Evolutionary conservation across 30 jellyfish, hydroid and myxozoan species (phyloP), one percentile per base, ranked within the genome.

Genomic region (Clytia hemisphaerica): DNA sequence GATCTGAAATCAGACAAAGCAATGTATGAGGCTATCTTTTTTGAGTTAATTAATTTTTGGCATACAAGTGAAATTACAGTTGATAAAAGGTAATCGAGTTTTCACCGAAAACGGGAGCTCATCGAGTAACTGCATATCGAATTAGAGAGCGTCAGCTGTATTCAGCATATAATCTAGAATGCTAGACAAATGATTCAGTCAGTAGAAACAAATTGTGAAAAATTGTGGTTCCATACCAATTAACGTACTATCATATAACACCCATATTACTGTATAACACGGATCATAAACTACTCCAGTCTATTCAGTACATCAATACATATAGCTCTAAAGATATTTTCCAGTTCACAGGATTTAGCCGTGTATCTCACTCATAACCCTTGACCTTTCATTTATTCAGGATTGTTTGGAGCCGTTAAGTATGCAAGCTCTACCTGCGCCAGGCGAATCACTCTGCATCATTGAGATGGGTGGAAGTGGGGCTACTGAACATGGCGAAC

Each of bases 401-500:
- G 99, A 92, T 54, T 92, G 99, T 78, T 71, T 92, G 68, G 98
- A 83, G 48, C 99, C 99, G 16, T 76, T 92, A 29, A 92, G 99
- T 63, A 92, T 92, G 99, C 99, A 92, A 70, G 99, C 99, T 1
- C 57, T 92, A 35, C 99, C 99, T 2, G 96, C 99, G 38, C 67
- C 91, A 0, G 96, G 95, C 3, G 99, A 92, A 67, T 92, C 99
- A 15, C 95, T 92, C 35, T 92, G 99, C 68, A 92, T 92, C 36
- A 83, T 92, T 54, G 99, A 92, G 50, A 84, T 85, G 95, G 94
- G 95, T 62, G 94, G 95, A 3, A 93, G 78, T 3, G 97, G 80
- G 32, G 47, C 90, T 0, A 81, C 93, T 9, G 95, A 83, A 18
- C 79, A 82, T 40, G 93, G 72, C 12, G 82, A 85, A n/a, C 78